Evolutionary conservation across 2,797 vertebrate species (phyloP).

Genomic region (Scyliorhinus canicula): DNA sequence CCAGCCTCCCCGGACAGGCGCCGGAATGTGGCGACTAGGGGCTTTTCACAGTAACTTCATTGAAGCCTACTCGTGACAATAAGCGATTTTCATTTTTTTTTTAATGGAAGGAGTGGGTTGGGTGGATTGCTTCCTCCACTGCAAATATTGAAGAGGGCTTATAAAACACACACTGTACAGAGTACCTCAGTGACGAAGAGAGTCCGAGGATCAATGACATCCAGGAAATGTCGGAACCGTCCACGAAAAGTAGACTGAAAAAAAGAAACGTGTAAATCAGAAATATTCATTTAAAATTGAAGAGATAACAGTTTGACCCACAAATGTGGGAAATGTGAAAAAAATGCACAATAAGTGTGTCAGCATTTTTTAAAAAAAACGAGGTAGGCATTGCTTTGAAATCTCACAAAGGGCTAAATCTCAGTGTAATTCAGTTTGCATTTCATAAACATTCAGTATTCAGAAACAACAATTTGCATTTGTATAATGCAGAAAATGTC

Average conservation of each 20-base stretch:
- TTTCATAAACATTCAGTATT: not conserved
- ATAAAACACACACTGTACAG: not conserved
- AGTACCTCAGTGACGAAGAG: conserved; percentile 83
- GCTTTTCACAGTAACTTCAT: too few relatives aligned
- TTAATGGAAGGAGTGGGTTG: not conserved
- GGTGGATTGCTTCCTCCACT: not conserved
- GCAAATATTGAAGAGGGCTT: not conserved
- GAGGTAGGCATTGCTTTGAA: not conserved
- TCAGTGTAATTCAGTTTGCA: not conserved
- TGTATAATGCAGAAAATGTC: not conserved
- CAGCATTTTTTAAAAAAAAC: not conserved
- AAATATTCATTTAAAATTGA: not conserved
- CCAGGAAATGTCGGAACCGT: conserved; percentile 81
- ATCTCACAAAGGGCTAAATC: not conserved
- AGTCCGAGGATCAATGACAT: conserved; percentile 82
- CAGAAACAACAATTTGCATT: conserved; percentile 1
- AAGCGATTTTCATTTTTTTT: too few relatives aligned
- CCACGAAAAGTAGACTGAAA: conserved; percentile 72
- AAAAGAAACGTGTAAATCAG: conserved; percentile 20
- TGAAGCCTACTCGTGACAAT: too few relatives aligned
- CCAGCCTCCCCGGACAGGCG: too few relatives aligned
- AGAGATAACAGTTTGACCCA: not conserved
- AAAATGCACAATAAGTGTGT: not conserved
- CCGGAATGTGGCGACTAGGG: too few relatives aligned
- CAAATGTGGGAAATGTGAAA: not conserved